Percentiles rank a stretch among this genome's conserved stretches.
Evolutionary conservation across 2,888 invertebrate species (phyloP).

Genomic region (Epiblema foenella): DNA sequence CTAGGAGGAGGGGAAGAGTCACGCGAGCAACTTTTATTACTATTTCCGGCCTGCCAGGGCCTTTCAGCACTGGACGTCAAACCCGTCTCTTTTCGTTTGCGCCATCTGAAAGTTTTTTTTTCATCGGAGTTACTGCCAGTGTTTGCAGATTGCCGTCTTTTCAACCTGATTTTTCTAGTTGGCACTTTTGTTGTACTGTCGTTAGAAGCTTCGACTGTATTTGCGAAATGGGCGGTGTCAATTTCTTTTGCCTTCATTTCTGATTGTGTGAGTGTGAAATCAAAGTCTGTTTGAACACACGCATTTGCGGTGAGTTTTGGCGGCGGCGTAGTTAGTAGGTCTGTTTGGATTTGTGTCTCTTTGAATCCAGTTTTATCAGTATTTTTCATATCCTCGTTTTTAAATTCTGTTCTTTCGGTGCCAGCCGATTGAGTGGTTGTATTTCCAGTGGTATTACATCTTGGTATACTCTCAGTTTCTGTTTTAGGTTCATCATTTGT

Average conservation of each 20-base stretch:
- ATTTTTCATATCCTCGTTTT: not conserved
- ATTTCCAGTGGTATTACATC: not conserved
- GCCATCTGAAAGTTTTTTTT: conserved; percentile 56
- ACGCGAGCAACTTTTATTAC: not conserved
- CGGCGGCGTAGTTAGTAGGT: conserved; percentile 9
- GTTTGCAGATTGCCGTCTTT: not conserved
- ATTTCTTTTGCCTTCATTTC: not conserved
- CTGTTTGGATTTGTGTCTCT: conserved; percentile 23
- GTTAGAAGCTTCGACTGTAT: not conserved
- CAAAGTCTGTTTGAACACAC: conserved; percentile 55
- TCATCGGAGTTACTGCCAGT: not conserved
- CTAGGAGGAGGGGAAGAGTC: not conserved
- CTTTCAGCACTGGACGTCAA: not conserved
- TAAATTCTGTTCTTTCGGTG: not conserved
- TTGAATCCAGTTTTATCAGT: not conserved
- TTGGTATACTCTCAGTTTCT: conserved; percentile 7
- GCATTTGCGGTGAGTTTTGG: conserved; percentile 52
- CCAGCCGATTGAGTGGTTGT: not conserved
- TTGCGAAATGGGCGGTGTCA: not conserved
- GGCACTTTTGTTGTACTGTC: conserved; percentile 48
- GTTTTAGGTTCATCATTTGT: not conserved
- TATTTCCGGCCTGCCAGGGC: not conserved
- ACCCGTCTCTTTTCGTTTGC: conserved; percentile 49
- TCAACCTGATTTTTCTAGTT: conserved; percentile 27
- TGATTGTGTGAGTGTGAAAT: not conserved